Base-by-base conservation (phyloP, 2,797 vertebrate species). In the Cuculus canorus region DNA sequence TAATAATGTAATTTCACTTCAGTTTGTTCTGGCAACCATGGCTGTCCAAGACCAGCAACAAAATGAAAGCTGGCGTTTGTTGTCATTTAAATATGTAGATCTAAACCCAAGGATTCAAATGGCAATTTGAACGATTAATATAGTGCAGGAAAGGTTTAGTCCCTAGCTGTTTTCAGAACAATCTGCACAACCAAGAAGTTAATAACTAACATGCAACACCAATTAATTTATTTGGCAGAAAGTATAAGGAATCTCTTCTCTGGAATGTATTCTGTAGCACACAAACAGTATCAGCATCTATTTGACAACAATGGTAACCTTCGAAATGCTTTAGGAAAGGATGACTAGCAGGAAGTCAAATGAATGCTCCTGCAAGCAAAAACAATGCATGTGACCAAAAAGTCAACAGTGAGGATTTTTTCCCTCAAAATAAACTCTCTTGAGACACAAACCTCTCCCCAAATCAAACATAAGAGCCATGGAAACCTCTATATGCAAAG, bases 281-380 rank as follows among this genome's bases (percentile, higher is more conserved):
- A 79, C 27, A 84, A 86, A 76, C 24, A 69, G 39, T 30, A 77
- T 81, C 60, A 59, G 48, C 59, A 68, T 57, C 47, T 33, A 72
- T 75, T 88, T 83, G 32, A 68, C 33, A 91, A 82, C 69, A 94
- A 61, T 65, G 61, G 52, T 39, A 81, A 19, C 28, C 33, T 93
- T 86, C 54, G 61, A 78, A 94, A 52, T 82, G 18, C 39, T 90
- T 91, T 88, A 61, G 43, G 86, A 88, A 84, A 84, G 39, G 52
- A 77, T 82, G 75, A 86, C 52, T 66, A 88, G 30, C 47, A 93
- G 77, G 59, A 88, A 79, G 77, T 84, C 54, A 90, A 92, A 83
- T 75, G 37, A 92, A 94, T 79, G 77, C 5, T 82, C 70, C 66
- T 84, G 52, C 73, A 86, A 90, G 71, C 56, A 91, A 88, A 86